These are phyloP conservation scores for Bubo bubo DNA, from an alignment of 2,113 vertebrate species.

Conservation along the genomic window DNA sequence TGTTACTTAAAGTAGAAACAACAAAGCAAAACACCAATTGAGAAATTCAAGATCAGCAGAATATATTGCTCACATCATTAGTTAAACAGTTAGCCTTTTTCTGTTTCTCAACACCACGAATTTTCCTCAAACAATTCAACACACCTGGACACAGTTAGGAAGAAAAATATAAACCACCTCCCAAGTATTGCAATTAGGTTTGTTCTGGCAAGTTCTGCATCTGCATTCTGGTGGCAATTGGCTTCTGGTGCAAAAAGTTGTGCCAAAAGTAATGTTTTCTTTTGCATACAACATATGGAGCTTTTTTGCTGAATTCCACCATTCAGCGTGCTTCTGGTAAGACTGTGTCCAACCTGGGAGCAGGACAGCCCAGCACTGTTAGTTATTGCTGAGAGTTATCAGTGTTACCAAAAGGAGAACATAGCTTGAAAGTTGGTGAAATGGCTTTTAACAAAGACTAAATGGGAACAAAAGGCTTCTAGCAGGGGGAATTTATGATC, in stretches of 20 bases:
- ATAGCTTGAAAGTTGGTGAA: background rate
- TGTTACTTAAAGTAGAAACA: background rate
- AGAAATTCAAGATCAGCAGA: background rate
- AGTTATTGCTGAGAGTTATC: background rate
- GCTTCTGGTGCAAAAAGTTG: background rate
- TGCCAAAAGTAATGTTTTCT: conserved; percentile 62
- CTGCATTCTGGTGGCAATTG: conserved; percentile 43
- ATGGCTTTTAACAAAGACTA: background rate
- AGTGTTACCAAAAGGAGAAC: background rate
- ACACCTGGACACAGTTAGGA: conserved; percentile 57
- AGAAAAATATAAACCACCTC: conserved; percentile 54
- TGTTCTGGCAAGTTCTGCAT: conserved; percentile 51
- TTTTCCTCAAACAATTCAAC: conserved; percentile 47
- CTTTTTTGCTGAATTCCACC: background rate
- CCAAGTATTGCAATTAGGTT: conserved; percentile 53
- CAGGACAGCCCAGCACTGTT: background rate
- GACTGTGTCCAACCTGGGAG: background rate
- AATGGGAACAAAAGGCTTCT: background rate
- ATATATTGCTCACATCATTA: background rate
- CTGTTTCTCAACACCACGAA: background rate
- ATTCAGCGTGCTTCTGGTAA: background rate
- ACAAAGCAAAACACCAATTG: background rate
- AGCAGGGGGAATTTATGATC: background rate
- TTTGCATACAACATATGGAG: conserved; percentile 11
- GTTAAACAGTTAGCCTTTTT: background rate